Percentiles rank a stretch among this genome's conserved stretches.
Evolutionary conservation across 2,113 vertebrate genomes (phyloP).

Genomic region (Brachyistius frenatus): DNA sequence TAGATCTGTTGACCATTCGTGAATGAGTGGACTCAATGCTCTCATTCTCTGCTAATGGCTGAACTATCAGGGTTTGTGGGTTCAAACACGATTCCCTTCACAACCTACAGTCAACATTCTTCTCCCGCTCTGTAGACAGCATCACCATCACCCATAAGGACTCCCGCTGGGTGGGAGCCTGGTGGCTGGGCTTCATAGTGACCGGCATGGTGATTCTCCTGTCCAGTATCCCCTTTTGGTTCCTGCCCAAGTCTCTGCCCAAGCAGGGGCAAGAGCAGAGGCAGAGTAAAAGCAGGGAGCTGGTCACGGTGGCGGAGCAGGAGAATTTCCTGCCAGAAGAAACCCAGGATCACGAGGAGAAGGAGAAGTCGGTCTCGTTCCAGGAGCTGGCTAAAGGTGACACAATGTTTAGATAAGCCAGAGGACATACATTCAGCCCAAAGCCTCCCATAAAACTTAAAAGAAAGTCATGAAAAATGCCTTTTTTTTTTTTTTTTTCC

Average conservation of each 20-base stretch:
- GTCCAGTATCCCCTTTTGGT: conserved; percentile 93
- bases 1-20: not conserved
- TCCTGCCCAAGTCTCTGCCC: conserved; percentile 89
- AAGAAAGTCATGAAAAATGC: too few species aligned
- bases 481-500: too few species aligned
- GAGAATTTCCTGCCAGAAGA: conserved; percentile 78
- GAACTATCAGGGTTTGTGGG: too few species aligned
- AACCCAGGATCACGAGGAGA: conserved; percentile 34
- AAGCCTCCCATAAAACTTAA: not conserved
- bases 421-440: too few species aligned
- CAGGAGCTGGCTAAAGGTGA: conserved; percentile 89
- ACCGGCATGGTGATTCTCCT: conserved; percentile 86
- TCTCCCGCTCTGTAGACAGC: conserved; percentile 76
- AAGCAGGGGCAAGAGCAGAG: conserved; percentile 75
- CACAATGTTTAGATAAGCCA: not conserved
- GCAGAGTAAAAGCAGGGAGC: conserved; percentile 53
- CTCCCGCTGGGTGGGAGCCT: conserved; percentile 95
- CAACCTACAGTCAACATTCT: not conserved
- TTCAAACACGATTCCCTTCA: not conserved
- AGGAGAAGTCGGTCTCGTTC: conserved; percentile 76
- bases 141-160: conserved; percentile 90
- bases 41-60: too few species aligned
- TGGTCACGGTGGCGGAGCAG: conserved; percentile 62
- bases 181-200: conserved; percentile 96
- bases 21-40: too few species aligned